Percentiles rank a stretch among this genome's conserved stretches.
Conservation (phyloP, 2,888 invertebrate species). For the Eudasyphora cyanicolor region DNA sequence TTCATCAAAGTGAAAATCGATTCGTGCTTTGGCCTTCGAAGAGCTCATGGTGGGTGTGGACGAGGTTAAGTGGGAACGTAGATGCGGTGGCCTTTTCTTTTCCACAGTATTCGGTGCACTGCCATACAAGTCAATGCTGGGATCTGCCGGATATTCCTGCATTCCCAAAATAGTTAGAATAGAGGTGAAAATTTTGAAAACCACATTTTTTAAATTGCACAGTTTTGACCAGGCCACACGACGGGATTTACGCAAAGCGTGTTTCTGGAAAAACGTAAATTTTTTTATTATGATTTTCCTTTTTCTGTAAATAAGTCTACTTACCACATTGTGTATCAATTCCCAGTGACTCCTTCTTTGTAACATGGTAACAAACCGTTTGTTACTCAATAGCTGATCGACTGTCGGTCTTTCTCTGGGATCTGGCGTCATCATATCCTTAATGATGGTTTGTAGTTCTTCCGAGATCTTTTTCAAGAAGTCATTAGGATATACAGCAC, state of each 20-base stretch:
- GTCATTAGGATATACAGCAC: constrained; percentile 81
- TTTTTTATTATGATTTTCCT: too few species aligned
- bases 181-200: constrained; percentile 71
- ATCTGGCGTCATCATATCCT: constrained; percentile 82
- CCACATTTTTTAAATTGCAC: constrained; percentile 76
- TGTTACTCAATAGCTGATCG: constrained; percentile 80
- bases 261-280: constrained; percentile 73
- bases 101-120: constrained; percentile 48
- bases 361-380: constrained; percentile 71
- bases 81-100: constrained; percentile 56
- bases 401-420: constrained; percentile 81
- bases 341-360: constrained; percentile 74
- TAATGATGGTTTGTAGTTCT: constrained; percentile 81
- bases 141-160: constrained; percentile 67
- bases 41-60: constrained; percentile 62
- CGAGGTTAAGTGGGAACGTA: constrained; percentile 63
- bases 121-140: constrained; percentile 1
- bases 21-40: constrained; percentile 57
- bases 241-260: constrained; percentile 74
- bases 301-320: too few species aligned
- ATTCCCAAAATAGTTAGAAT: constrained; percentile 72
- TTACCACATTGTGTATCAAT: constrained; percentile 73
- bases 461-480: constrained; percentile 80
- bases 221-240: constrained; percentile 76
- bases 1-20: constrained; percentile 67